Evolutionary conservation across 2,113 vertebrate genomes (phyloP).

Genomic region (Sclerurus mexicanus): DNA sequence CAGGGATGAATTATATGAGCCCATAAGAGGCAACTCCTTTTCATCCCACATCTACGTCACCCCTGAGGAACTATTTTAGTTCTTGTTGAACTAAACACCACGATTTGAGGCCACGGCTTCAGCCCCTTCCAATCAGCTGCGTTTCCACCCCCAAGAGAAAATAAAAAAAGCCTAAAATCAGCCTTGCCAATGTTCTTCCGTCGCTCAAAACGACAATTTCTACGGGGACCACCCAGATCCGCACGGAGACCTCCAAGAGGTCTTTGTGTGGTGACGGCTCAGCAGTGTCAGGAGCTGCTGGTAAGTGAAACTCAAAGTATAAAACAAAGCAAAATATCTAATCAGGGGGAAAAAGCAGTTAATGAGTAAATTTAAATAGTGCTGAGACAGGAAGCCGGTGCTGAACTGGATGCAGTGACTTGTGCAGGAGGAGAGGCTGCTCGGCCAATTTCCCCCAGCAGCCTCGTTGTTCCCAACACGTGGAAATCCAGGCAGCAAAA

Average conservation of each 20-base stretch:
- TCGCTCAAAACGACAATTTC: neutral
- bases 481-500: neutral
- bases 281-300: neutral
- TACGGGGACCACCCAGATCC: neutral
- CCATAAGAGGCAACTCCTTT: neutral
- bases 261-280: neutral
- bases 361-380: neutral
- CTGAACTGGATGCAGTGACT: neutral
- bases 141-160: neutral
- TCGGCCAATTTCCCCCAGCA: neutral
- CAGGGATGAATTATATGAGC: rapidly evolving
- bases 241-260: neutral
- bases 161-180: neutral
- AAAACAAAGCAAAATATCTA: neutral
- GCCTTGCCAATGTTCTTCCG: too few relatives aligned
- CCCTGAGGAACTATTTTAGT: neutral
- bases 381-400: neutral
- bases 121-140: neutral
- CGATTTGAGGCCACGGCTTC: neutral
- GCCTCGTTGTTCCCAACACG: neutral
- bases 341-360: neutral
- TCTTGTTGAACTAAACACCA: neutral
- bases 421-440: neutral
- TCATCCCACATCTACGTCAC: neutral
- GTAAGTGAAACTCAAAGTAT: neutral